Conservation (phyloP, 2,113 vertebrate genomes). For the Castor canadensis region DNA sequence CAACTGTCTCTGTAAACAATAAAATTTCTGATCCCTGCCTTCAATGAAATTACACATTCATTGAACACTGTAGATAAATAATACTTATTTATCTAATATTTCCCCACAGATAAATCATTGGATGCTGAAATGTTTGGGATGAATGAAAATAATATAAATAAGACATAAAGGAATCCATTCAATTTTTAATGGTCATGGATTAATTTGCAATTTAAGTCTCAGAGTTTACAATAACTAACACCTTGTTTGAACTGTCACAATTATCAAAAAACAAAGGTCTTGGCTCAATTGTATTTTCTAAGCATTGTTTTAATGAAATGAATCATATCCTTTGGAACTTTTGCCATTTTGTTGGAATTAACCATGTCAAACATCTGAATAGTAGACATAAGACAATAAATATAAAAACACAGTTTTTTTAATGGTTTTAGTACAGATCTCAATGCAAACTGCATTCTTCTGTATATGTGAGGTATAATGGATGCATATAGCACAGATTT, state of each 20-base stretch:
- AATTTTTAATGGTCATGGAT: background rate
- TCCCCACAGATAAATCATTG: background rate
- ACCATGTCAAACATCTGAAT: background rate
- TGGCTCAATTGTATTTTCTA: background rate
- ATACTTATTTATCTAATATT: background rate
- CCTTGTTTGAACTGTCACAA: background rate
- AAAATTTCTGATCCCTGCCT: background rate
- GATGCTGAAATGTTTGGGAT: background rate
- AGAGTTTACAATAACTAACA: background rate
- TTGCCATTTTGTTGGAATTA: background rate
- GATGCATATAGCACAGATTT: background rate
- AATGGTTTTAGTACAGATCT: background rate
- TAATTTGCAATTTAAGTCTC: background rate
- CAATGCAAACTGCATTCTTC: background rate
- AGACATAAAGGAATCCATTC: background rate
- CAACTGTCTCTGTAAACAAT: background rate
- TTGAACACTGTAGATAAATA: background rate
- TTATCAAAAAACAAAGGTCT: background rate
- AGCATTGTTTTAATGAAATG: constrained; percentile 15
- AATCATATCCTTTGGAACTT: background rate
- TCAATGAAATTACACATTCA: background rate
- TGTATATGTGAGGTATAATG: background rate
- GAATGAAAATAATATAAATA: background rate
- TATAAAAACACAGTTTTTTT: background rate
- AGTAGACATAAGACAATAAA: background rate